These are phyloP conservation scores for Diachasmimorpha longicaudata DNA, from an alignment of 1,140 invertebrate genomes.

Conservation along the genomic window DNA sequence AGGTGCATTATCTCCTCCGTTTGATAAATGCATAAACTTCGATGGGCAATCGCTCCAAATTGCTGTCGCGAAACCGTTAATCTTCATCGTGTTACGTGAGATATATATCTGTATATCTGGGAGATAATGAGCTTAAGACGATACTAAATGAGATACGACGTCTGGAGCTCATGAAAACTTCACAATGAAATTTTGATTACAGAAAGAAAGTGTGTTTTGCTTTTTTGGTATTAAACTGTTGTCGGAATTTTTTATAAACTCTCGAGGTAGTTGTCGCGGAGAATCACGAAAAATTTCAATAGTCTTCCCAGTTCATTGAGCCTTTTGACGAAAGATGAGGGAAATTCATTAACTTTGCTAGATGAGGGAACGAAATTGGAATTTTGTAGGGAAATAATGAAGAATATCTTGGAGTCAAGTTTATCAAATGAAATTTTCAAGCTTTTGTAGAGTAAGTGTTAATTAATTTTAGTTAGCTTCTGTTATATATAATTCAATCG, in stretches of 20 bases:
- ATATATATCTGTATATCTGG: background rate
- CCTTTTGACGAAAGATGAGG: background rate
- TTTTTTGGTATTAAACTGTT: too few species aligned
- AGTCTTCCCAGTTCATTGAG: background rate
- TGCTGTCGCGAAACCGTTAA: background rate
- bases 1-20: background rate
- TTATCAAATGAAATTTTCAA: background rate
- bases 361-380: background rate
- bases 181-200: background rate
- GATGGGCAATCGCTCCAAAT: constrained; percentile 11
- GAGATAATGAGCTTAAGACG: background rate
- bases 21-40: constrained; percentile 23
- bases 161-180: background rate
- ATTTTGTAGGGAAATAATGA: background rate
- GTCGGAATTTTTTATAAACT: background rate
- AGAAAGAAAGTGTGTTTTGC: too few species aligned
- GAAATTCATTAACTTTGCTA: background rate
- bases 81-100: background rate
- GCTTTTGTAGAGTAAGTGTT: background rate
- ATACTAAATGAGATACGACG: background rate
- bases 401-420: background rate
- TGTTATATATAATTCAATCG: background rate
- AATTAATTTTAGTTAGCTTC: background rate
- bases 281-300: background rate
- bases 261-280: background rate